Evolutionary conservation across 2,113 vertebrate genomes (phyloP).

Genomic region (Leptocoma aspasia): DNA sequence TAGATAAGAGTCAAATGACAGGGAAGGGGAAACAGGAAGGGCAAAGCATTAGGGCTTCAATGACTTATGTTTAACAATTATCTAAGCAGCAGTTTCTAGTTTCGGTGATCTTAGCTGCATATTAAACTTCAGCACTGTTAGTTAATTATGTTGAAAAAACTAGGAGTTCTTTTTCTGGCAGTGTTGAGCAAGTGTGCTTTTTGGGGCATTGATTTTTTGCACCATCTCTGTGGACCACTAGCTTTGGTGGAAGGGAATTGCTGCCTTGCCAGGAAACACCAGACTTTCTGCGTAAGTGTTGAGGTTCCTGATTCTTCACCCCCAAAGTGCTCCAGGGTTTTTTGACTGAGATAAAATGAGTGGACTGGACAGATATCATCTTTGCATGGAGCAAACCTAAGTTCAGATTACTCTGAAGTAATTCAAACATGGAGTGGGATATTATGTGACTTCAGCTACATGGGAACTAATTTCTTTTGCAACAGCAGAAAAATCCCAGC

Average conservation of each 20-base stretch:
- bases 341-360: neutral
- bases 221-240: neutral
- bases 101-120: neutral
- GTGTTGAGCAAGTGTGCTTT: neutral
- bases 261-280: neutral
- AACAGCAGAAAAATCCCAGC: neutral
- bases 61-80: neutral
- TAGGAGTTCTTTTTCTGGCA: neutral
- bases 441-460: neutral
- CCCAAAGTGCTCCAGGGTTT: neutral
- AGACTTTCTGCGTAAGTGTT: neutral
- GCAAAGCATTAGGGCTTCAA: neutral
- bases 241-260: neutral
- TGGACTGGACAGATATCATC: neutral
- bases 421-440: neutral
- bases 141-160: neutral
- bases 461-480: neutral
- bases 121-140: neutral
- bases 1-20: neutral
- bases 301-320: neutral
- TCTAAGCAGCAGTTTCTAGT: neutral
- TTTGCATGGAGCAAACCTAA: neutral
- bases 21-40: constrained; percentile 3
- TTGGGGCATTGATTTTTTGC: neutral
- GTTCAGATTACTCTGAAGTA: neutral